Evolutionary conservation across 2,888 invertebrate genomes (phyloP).

Genomic region (Perithous albicinctus): DNA sequence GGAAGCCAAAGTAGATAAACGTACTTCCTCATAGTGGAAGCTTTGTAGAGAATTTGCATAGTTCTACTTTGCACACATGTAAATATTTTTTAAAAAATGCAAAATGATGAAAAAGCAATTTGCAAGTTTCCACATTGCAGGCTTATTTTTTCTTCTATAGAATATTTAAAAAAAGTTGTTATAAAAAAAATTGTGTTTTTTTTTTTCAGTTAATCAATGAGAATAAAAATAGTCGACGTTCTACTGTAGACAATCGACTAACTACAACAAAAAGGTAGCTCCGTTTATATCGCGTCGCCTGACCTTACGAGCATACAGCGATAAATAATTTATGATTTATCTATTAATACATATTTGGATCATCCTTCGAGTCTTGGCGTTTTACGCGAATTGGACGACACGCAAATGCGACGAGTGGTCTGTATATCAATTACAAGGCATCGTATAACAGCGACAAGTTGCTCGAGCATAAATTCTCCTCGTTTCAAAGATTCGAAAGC

Average conservation of each 20-base stretch:
- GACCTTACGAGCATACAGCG: not conserved
- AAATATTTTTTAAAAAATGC: too few relatives aligned
- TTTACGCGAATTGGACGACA: constrained; percentile 16
- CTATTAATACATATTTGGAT: constrained; percentile 33
- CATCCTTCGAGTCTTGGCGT: not conserved
- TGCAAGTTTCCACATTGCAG: too few relatives aligned
- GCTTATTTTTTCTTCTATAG: too few relatives aligned
- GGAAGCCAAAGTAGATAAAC: too few relatives aligned
- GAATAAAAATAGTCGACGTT: not conserved
- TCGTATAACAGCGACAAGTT: constrained; percentile 33
- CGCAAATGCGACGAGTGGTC: not conserved
- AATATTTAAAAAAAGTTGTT: too few relatives aligned
- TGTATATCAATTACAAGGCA: constrained; percentile 35
- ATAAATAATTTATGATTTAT: constrained; percentile 37
- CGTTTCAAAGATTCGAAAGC: constrained; percentile 38
- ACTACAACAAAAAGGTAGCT: not conserved
- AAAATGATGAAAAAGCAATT: too few relatives aligned
- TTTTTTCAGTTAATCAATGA: not conserved
- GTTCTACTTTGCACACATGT: too few relatives aligned
- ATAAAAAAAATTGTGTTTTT: not conserved
- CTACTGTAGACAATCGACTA: not conserved
- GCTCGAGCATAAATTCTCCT: constrained; percentile 12
- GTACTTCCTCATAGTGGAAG: too few relatives aligned
- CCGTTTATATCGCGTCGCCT: not conserved
- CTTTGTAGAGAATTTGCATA: too few relatives aligned